Evolutionary conservation across 2,113 vertebrate species (phyloP), one percentile per base, ranked within the genome.

Genomic region (Takifugu bimaculatus): DNA sequence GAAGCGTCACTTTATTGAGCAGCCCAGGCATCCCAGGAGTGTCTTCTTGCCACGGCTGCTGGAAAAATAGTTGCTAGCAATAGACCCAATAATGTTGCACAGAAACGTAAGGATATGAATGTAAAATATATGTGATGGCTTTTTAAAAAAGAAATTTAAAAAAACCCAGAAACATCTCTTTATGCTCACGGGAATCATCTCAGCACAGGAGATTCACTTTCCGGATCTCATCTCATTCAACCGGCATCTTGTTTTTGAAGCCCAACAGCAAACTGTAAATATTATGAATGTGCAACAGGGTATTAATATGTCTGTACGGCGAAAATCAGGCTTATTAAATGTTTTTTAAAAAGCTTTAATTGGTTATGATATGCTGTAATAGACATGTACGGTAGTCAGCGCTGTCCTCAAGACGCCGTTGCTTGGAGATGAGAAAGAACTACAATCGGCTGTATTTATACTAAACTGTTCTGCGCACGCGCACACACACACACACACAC

Each of bases 391-490:
- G 63, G 86, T 91, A 82, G 77, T 81, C 82, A 62, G 68, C 44
- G 11, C 65, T 67, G 63, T 78, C 78, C 51, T 44, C 20, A 74
- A 63, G 81, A 74, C 78, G 68, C 74, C 48, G 50, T 60, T 59
- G 67, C 64, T 63, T 57, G 43, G 42, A 52, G 75, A 77, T 60
- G 51, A 65, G 51, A 55, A 66, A 28, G 9, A 49, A 65, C 54
- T 74, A 68, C 66, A 71, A 76, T 77, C 87, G 88, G 71, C 76
- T 91, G 89, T 88, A 77, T 78, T 73, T 74, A 74, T 61, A 76
- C 63, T 58, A 73, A 77, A 84, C 60, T 75, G 87, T 88, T 91
- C 92, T 89, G 89, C 32, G 6, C 32, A 35, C n/a, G n/a, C n/a
- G n/a, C 29, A 32, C 29, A 32, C 29, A 32, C 29, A 32, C 29